A percentile compares a stretch with the other conserved stretches of the same genome.
These are phyloP conservation scores for Conops quadrifasciatus DNA, from an alignment of 2,888 invertebrate species.

Conservation along the genomic window DNA sequence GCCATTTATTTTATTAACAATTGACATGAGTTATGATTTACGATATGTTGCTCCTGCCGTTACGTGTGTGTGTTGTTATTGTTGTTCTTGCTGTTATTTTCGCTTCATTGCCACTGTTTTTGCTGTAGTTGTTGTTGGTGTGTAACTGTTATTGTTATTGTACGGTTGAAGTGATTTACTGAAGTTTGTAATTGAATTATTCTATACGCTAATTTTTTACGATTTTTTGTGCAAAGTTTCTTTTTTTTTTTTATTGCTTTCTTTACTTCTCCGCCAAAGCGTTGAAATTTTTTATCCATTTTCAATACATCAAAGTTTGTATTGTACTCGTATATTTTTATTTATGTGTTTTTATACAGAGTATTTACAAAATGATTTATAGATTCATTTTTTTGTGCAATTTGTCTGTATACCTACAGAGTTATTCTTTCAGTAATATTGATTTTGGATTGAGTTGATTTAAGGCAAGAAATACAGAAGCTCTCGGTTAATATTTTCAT, in stretches of 20 bases:
- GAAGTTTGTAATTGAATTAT: constrained; percentile 35
- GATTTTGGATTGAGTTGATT: no score
- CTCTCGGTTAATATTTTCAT: no score
- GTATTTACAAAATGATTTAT: neutral
- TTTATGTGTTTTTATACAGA: no score
- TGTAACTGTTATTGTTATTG: constrained; percentile 13
- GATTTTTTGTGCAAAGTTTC: neutral
- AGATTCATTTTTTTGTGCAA: neutral
- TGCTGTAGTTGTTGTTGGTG: neutral
- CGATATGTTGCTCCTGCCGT: neutral
- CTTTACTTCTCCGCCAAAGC: neutral
- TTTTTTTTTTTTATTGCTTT: neutral
- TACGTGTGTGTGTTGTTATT: no score
- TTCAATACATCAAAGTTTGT: no score
- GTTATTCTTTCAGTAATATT: neutral
- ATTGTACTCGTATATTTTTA: no score
- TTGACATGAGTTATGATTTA: constrained; percentile 35
- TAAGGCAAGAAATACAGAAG: no score
- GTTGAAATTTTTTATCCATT: neutral
- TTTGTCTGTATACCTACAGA: neutral
- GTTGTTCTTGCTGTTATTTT: neutral
- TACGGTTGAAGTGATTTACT: constrained; percentile 33
- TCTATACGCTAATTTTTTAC: constrained; percentile 7
- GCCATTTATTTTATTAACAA: constrained; percentile 33
- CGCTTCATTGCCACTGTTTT: no score